These are phyloP conservation scores for Agrotis puta DNA, from an alignment of 2,888 invertebrate genomes.

Conservation along the genomic window DNA sequence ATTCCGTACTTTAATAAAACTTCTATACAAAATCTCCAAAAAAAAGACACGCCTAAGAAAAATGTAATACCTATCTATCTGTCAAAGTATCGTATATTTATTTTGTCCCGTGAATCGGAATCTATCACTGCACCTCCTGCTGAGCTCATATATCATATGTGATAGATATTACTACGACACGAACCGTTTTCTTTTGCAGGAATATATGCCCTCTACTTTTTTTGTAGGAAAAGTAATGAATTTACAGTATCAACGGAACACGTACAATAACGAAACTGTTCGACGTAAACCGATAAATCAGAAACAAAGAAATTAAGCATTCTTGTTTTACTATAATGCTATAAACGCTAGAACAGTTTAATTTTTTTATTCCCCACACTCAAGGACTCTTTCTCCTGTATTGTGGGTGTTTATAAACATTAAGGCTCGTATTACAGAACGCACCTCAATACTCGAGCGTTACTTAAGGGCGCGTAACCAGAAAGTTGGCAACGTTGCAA, in stretches of 20 bases:
- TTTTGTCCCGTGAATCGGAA: slow-evolving; percentile 10
- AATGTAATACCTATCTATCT: neutral
- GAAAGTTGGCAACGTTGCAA: too few species aligned
- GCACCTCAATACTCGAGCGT: too few species aligned
- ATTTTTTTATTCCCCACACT: too few species aligned
- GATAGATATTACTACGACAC: slow-evolving; percentile 29
- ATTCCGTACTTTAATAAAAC: neutral
- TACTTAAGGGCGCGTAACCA: too few species aligned
- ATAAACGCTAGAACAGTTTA: too few species aligned
- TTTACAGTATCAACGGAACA: neutral
- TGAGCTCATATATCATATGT: slow-evolving; percentile 43
- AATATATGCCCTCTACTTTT: slow-evolving; percentile 13
- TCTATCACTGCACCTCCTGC: slow-evolving; percentile 42
- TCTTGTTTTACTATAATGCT: too few species aligned
- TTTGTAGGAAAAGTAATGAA: slow-evolving; percentile 22
- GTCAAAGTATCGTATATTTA: slow-evolving; percentile 27
- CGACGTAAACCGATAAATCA: neutral
- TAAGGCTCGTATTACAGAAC: too few species aligned
- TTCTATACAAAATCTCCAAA: too few species aligned
- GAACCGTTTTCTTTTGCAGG: slow-evolving; percentile 10
- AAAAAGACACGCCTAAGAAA: neutral
- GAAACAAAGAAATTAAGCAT: neutral
- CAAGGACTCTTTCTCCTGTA: too few species aligned
- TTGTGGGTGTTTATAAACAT: too few species aligned
- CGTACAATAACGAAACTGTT: neutral